Conservation (phyloP, 1,140 invertebrate genomes). For the Stegodyphus mimosarum region DNA sequence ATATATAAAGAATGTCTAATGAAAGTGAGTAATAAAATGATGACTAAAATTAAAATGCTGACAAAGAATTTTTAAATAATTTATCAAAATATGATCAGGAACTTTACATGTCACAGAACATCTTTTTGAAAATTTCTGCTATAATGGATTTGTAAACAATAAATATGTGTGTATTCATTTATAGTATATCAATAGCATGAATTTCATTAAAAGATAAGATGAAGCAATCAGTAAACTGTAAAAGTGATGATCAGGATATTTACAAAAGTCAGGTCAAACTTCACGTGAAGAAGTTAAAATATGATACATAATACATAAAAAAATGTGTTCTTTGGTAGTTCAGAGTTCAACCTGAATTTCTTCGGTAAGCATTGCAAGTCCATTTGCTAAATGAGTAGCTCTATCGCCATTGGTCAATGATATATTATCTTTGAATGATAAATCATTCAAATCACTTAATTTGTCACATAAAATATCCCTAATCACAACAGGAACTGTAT, state of each 20-base stretch:
- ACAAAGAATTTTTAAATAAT: no score
- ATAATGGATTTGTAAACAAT: no score
- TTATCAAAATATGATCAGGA: no score
- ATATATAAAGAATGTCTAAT: no score
- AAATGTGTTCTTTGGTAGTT: slow-evolving; percentile 21
- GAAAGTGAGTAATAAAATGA: no score
- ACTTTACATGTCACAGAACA: no score
- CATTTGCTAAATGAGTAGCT: slow-evolving; percentile 13
- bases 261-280: neutral
- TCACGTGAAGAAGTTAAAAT: neutral
- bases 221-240: no score
- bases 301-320: slow-evolving; percentile 8
- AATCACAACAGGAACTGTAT: slow-evolving; percentile 39
- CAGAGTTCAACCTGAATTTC: slow-evolving; percentile 40
- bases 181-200: no score
- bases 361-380: slow-evolving; percentile 10
- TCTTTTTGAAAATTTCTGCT: no score
- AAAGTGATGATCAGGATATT: neutral
- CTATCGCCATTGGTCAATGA: slow-evolving; percentile 9
- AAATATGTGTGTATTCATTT: no score
- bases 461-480: slow-evolving; percentile 2
- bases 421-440: neutral
- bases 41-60: no score
- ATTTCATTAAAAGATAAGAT: no score
- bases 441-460: neutral